Conservation (phyloP, 2,797 vertebrate species). For the Astyanax mexicanus region DNA sequence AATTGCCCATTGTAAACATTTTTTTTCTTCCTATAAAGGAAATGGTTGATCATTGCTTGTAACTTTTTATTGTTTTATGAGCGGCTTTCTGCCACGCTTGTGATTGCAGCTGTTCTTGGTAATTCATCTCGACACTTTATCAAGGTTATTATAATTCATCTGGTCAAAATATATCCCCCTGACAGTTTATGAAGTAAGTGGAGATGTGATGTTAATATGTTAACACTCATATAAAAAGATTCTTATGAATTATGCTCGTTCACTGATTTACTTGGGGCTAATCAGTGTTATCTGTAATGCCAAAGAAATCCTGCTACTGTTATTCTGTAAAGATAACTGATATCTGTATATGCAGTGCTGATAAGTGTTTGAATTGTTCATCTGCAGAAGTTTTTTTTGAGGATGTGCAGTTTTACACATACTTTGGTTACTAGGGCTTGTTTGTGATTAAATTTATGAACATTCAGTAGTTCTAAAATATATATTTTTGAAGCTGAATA, state of each 20-base stretch:
- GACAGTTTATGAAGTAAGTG: background rate
- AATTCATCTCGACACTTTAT: background rate
- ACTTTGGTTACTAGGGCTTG: no score
- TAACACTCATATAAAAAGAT: background rate
- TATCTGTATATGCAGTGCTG: background rate
- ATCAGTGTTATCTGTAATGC: conserved; percentile 45
- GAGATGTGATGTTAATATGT: background rate
- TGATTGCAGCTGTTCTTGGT: background rate
- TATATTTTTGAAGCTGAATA: no score
- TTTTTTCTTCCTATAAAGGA: no score
- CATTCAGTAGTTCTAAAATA: no score
- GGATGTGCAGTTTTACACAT: no score
- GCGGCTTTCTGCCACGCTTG: conserved; percentile 45
- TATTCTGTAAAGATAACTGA: conserved; percentile 52
- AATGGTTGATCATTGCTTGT: background rate
- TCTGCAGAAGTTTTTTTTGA: no score
- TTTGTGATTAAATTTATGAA: no score
- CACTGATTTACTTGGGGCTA: background rate
- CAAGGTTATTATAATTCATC: background rate
- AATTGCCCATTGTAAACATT: no score
- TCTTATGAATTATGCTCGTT: no score
- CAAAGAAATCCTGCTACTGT: conserved; percentile 47
- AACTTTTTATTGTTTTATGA: conserved; percentile 48
- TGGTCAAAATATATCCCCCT: no score
- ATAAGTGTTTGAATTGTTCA: conserved; percentile 7